phyloP scores from a whole-genome alignment of 2,797 vertebrate genomes.

The Gobio occitaniae region DNA sequence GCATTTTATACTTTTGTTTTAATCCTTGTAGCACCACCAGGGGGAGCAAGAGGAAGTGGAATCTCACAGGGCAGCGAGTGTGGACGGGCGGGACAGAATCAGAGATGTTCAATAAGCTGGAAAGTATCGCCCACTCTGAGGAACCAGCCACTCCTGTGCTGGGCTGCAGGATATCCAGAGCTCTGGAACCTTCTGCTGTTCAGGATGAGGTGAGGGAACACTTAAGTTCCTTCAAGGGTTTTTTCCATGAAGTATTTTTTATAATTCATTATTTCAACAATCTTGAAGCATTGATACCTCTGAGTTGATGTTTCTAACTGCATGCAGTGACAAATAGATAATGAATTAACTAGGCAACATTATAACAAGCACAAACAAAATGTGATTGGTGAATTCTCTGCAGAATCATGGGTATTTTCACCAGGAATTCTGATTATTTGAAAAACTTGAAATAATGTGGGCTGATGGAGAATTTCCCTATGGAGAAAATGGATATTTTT shows the following conservation, averaged over 20 bases:
- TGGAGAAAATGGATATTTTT: no score
- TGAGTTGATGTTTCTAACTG: background rate
- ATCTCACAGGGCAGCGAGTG: constrained; percentile 78
- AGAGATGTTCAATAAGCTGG: constrained; percentile 98
- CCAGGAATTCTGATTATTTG: background rate
- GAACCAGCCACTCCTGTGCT: constrained; percentile 89
- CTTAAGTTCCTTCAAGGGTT: no score
- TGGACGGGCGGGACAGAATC: constrained; percentile 95
- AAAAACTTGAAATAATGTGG: background rate
- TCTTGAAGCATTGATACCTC: background rate
- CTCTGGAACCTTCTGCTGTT: constrained; percentile 88
- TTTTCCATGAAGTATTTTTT: no score
- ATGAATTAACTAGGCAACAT: background rate
- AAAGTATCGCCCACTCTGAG: constrained; percentile 88
- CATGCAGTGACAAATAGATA: background rate
- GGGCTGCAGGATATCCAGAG: constrained; percentile 93
- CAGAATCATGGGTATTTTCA: background rate
- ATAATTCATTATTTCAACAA: background rate
- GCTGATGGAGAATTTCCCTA: no score
- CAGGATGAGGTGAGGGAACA: constrained; percentile 83
- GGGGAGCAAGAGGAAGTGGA: constrained; percentile 80
- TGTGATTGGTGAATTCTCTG: background rate
- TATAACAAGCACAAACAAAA: background rate
- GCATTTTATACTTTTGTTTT: background rate
- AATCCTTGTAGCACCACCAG: constrained; percentile 72